Conservation (phyloP, 2,797 vertebrate genomes). For the Rhynchonycteris naso region DNA sequence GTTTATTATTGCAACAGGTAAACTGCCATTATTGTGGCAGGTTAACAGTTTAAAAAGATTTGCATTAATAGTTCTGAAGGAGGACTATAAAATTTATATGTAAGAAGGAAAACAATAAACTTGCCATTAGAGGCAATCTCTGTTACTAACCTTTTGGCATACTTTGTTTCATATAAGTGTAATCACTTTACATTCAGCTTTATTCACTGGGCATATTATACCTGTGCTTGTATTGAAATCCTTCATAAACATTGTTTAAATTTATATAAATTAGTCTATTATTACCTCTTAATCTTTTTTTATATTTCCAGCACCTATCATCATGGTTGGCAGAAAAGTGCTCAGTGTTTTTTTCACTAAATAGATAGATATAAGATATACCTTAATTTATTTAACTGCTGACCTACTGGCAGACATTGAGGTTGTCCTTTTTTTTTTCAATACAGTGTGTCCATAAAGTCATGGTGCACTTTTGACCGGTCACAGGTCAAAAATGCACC, state of each 20-base stretch:
- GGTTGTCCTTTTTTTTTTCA: neutral
- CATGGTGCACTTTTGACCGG: no score
- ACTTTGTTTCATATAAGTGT: slow-evolving; percentile 40
- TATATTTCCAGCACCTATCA: neutral
- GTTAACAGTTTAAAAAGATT: neutral
- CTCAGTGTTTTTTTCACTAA: neutral
- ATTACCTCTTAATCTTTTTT: neutral
- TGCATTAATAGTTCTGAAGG: neutral
- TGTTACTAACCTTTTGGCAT: neutral
- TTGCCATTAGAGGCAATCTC: neutral
- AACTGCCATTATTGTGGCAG: neutral
- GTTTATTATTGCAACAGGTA: slow-evolving; percentile 99
- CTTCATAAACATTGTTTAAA: slow-evolving; percentile 32
- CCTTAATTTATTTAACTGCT: slow-evolving; percentile 21
- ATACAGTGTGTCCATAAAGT: no score
- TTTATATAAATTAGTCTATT: neutral
- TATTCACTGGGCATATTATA: slow-evolving; percentile 1
- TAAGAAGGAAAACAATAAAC: slow-evolving; percentile 4
- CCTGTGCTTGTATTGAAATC: slow-evolving; percentile 18
- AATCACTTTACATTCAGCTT: slow-evolving; percentile 1
- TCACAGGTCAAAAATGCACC: no score
- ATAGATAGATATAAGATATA: neutral
- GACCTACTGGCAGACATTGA: neutral
- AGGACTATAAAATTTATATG: neutral
- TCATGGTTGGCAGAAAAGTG: neutral